Conservation (phyloP, 2,888 invertebrate genomes). For the Perizoma flavofasciatum region DNA sequence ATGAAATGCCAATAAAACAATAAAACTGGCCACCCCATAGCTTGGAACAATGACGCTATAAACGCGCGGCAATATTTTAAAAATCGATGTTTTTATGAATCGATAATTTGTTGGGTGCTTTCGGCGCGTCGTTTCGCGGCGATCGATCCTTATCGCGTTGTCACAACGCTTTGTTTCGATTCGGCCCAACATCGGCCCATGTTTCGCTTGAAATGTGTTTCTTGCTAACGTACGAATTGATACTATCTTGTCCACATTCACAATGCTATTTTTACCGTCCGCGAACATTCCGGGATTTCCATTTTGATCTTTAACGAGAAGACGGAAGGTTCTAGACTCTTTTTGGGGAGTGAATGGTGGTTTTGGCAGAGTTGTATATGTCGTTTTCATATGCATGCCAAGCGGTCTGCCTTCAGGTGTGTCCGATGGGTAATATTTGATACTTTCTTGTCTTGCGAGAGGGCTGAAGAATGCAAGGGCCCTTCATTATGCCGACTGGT, state of each 20-base stretch:
- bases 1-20: conserved; percentile 36
- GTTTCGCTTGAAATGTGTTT: conserved; percentile 82
- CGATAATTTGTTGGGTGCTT: conserved; percentile 82
- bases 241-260: conserved; percentile 66
- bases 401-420: conserved; percentile 76
- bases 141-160: conserved; percentile 78
- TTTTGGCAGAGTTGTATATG: conserved; percentile 55
- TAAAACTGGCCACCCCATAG: conserved; percentile 65
- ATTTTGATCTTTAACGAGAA: conserved; percentile 49
- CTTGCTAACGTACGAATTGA: conserved; percentile 80
- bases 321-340: conserved; percentile 36
- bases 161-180: conserved; percentile 82
- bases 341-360: conserved; percentile 35
- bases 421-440: conserved; percentile 80
- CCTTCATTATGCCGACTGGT: conserved; percentile 54
- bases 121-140: conserved; percentile 80
- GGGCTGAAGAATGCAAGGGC: conserved; percentile 58
- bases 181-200: conserved; percentile 74
- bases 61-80: conserved; percentile 76
- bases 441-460: conserved; percentile 75
- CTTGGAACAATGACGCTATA: conserved; percentile 73
- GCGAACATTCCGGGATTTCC: conserved; percentile 27
- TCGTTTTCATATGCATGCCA: conserved; percentile 77
- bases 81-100: conserved; percentile 83
- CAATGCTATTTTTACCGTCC: conserved; percentile 58